These are phyloP conservation scores for Monomorium pharaonis DNA, from an alignment of 1,140 invertebrate genomes.

Conservation along the genomic window DNA sequence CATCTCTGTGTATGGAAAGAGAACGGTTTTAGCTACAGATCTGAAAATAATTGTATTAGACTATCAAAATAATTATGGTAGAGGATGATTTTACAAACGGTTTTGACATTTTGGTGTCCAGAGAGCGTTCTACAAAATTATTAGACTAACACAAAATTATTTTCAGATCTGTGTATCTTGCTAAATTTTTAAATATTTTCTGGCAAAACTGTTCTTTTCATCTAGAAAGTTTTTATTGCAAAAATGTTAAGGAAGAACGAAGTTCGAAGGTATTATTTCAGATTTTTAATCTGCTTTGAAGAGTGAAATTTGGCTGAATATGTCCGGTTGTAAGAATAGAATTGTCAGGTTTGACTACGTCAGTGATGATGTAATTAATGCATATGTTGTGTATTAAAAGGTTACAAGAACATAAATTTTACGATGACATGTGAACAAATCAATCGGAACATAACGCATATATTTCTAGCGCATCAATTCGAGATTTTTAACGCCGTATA, in stretches of 20 bases:
- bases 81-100: too few relatives aligned
- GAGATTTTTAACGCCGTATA: not conserved
- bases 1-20: too few relatives aligned
- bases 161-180: too few relatives aligned
- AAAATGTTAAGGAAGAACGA: not conserved
- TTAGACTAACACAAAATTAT: too few relatives aligned
- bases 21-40: too few relatives aligned
- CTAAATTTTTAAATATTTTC: too few relatives aligned
- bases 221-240: not conserved
- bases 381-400: not conserved
- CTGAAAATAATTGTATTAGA: too few relatives aligned
- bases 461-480: not conserved
- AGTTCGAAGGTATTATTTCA: not conserved
- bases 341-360: too few relatives aligned
- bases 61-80: too few relatives aligned
- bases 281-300: not conserved
- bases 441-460: not conserved
- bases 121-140: too few relatives aligned
- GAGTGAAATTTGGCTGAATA: not conserved
- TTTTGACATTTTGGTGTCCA: too few relatives aligned
- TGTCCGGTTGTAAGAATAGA: not conserved
- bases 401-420: not conserved
- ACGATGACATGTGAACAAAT: not conserved
- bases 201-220: too few relatives aligned
- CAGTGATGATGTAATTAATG: not conserved